These are phyloP conservation scores for Megaptera novaeangliae DNA, from an alignment of 2,113 vertebrate species.

Conservation along the genomic window DNA sequence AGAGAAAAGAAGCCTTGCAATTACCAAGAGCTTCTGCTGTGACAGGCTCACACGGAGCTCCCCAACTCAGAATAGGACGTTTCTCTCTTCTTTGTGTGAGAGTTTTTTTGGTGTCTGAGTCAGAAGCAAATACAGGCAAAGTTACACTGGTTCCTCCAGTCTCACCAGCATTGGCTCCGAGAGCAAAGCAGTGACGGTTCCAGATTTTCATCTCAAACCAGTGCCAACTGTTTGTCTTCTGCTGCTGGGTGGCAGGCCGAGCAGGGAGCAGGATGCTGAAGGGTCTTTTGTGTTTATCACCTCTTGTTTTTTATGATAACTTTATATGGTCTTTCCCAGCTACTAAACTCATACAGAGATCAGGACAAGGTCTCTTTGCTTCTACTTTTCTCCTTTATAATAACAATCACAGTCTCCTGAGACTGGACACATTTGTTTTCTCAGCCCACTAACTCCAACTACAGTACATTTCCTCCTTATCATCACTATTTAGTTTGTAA, in stretches of 20 bases:
- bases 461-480: conserved; percentile 69
- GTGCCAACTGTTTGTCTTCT: neutral
- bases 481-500: conserved; percentile 70
- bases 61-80: neutral
- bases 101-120: neutral
- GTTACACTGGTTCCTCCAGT: neutral
- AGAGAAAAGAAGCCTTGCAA: neutral
- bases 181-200: neutral
- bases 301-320: neutral
- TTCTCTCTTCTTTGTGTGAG: neutral
- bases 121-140: neutral
- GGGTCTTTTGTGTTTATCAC: neutral
- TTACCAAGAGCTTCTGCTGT: neutral
- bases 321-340: neutral
- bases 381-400: neutral
- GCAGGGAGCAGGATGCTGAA: neutral
- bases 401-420: conserved; percentile 36
- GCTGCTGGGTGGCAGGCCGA: neutral
- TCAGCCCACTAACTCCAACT: conserved; percentile 73
- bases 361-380: conserved; percentile 8
- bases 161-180: neutral
- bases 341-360: neutral
- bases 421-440: conserved; percentile 65
- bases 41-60: neutral
- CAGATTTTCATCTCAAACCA: neutral